Base-by-base conservation (phyloP, 2,888 invertebrate genomes). In the Conistra vaccinii region DNA sequence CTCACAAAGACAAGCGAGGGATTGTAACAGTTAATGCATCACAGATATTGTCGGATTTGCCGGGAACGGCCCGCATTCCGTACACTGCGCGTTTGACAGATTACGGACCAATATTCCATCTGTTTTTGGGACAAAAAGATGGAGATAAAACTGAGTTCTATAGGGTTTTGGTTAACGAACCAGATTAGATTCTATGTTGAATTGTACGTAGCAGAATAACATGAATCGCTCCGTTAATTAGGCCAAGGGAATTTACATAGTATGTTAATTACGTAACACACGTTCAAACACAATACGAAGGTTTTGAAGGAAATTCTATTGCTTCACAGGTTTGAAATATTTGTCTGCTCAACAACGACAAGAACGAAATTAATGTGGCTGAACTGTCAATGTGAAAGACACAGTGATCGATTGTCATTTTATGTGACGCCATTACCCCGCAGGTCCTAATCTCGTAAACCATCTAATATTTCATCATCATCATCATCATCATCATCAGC, bases 41-140 rank as follows among this genome's bases (percentile, higher is more conserved):
- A 60, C 51, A 20, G 42, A 81, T 57, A 66, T 23, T 53, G 42
- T 65, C 42, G 53, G 78, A 57, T 77, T 77, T 72, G 6, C 29
- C 60, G 39, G 7, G n/a, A 62, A 26, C 80, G 0, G 20, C 82
- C 78, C 82, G 80, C 69, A 79, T 78, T 61, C 23, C 51, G 60
- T 39, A 32, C 68, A 66, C 20, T 32, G 29, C 14, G 14, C 32
- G 39, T 65, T n/a, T 48, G 55, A 51, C 48, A 61, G 79, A 79
- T 66, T 79, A 79, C 60, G 17, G 26, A 60, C 23, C 32, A 26
- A 48, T 14, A 73, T 66, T 42, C 10, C 32, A 32, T 53, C 35
- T 32, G 7, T 48, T 35, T 75, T 39, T 32, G 12, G 23, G 9
- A 61, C 79, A 73, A 73, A 78, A 78, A 51, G 60, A 61, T 51